These are phyloP conservation scores for Aphis craccivora DNA, from an alignment of 1,140 invertebrate species.

Conservation along the genomic window DNA sequence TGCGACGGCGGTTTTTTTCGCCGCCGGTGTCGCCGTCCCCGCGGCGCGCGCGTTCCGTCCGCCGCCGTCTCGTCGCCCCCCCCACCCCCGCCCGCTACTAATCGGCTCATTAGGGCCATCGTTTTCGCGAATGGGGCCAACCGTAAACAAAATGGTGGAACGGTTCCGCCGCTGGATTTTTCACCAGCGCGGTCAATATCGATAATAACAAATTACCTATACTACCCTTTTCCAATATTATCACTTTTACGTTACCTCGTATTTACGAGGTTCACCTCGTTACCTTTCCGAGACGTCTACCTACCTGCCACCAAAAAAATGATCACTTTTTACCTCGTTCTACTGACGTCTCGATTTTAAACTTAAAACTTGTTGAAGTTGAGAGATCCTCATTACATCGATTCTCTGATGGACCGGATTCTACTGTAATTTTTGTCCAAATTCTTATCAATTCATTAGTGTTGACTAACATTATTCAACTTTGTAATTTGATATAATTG, in stretches of 20 bases:
- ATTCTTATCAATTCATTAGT: not conserved
- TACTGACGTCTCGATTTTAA: not conserved
- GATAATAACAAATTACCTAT: not conserved
- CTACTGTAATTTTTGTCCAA: not conserved
- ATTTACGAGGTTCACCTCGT: not conserved
- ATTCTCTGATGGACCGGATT: not conserved
- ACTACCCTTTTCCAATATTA: not conserved
- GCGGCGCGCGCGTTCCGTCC: constrained; percentile 26
- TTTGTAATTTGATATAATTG: not conserved
- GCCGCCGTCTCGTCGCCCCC: not conserved
- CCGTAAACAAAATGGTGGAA: constrained; percentile 56
- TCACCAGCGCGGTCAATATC: not conserved
- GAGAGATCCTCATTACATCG: not conserved
- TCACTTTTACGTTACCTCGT: not conserved
- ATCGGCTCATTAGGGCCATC: constrained; percentile 52
- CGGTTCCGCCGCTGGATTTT: not conserved
- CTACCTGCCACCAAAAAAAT: not conserved
- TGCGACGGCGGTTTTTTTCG: not conserved
- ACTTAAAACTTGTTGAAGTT: not conserved
- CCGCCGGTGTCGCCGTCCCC: not conserved
- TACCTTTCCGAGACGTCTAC: not conserved
- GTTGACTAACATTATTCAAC: not conserved
- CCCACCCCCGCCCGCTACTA: not conserved
- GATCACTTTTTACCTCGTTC: not conserved
- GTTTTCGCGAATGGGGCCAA: constrained; percentile 58